Evolutionary conservation across 2,888 invertebrate genomes (phyloP), one percentile per base, ranked within the genome.

Genomic region (Suillia variegata): DNA sequence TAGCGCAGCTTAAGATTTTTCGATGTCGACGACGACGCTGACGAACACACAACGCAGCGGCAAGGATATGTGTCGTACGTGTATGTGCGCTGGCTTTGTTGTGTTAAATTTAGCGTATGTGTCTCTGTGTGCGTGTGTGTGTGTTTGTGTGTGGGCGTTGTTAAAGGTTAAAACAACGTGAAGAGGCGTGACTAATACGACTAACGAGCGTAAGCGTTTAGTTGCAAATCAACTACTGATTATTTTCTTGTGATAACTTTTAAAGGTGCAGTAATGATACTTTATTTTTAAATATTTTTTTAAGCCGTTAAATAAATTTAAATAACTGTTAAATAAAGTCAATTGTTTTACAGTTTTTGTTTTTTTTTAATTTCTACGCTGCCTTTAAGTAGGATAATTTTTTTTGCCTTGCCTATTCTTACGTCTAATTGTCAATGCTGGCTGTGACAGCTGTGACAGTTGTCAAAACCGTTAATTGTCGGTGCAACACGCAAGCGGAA

Each of bases 111-210:
- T 5, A 42, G 10, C n/a, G 31, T 22, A 20, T 42, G 18, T 52
- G 17, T 26, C 5, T 38, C 1, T 51, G 45, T 12, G 24, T 24
- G 20, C 5, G n/a, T n/a, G n/a, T n/a, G n/a, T n/a, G n/a, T n/a
- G n/a, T 18, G 26, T 6, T 31, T 31, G 12, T 6, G 24, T 2
- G 31, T n/a, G n/a, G 6, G 12, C 13, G 45, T 10, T 21, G 22
- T 21, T 21, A 15, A n/a, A n/a, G 6, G 34, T 12, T 24, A 21
- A 15, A 18, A n/a, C 18, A 34, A 24, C 2, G 17, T 21, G 6
- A 6, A 17, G 53, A 53, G 45, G 57, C 54, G 57, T 50, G 42
- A 54, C 61, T 61, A 57, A 61, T n/a, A 15, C 57, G 54, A 26
- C 61, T 61, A 61, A 61, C 54, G 61, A 61, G 57, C 31, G 17